Percentiles rank a stretch among this genome's conserved stretches.
phyloP scores from a whole-genome alignment of 2,797 vertebrate species.

The Triplophysa yarkandensis region DNA sequence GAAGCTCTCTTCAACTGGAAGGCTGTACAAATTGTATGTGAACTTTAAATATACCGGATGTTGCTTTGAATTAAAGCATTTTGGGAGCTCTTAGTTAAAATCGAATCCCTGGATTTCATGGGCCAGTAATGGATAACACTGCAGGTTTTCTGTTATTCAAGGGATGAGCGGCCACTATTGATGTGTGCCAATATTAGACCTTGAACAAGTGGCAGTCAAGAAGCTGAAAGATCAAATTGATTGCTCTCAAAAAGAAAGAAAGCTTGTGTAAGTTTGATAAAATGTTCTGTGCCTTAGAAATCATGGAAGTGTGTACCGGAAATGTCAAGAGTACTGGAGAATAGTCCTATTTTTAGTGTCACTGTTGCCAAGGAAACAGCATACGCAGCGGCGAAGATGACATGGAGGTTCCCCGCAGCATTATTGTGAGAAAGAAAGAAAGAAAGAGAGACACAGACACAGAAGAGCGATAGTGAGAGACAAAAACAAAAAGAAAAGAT shows the following conservation, averaged over 20 bases:
- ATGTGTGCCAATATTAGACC: neutral
- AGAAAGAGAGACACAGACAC: conserved; percentile 54
- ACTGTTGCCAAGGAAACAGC: conserved; percentile 82
- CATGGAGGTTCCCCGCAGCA: conserved; percentile 79
- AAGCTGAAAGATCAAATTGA: conserved; percentile 20
- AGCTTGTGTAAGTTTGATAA: conserved; percentile 62
- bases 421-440: conserved; percentile 67
- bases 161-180: neutral
- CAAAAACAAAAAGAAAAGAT: conserved; percentile 34
- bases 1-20: neutral
- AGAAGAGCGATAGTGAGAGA: conserved; percentile 48
- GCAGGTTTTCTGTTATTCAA: neutral
- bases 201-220: conserved; percentile 34
- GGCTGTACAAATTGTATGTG: too few relatives aligned
- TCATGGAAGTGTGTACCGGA: conserved; percentile 74
- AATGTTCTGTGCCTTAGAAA: conserved; percentile 72
- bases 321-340: conserved; percentile 81
- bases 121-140: neutral
- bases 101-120: neutral
- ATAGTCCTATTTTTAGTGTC: conserved; percentile 83
- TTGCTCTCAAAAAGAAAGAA: conserved; percentile 16
- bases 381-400: conserved; percentile 75
- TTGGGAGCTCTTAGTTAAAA: neutral
- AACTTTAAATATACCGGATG: too few relatives aligned
- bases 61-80: neutral